Base-by-base conservation (phyloP, 1,140 invertebrate species). In the Helicoverpa armigera region DNA sequence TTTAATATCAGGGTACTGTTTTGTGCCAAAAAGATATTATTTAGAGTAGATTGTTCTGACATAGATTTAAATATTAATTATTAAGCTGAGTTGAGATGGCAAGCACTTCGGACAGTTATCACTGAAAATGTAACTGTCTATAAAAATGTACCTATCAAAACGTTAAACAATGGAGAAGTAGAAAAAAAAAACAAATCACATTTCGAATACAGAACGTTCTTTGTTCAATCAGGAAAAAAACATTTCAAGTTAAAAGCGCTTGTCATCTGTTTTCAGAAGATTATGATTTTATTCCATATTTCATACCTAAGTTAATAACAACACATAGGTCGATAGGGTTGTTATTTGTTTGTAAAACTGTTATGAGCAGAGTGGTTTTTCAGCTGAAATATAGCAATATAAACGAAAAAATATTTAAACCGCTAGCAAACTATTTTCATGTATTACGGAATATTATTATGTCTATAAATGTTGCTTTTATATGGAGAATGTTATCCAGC, bases 1-100 rank as follows among this genome's bases (percentile, higher is more conserved):
- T 65, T 48, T 50, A 50, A 50, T 70, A 74, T 43, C 72, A 74
- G 72, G 72, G 72, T 74, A 74, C 72, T 48, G 43, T 60, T 60
- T 60, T 74, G 72, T 74, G 72, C 72, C 72, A 74, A 74, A 73
- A 58, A 73, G 70, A 10, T 35, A 58, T 43, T 43, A 43, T 43
- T 43, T 56, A 50, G 43, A 67, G 54, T 58, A 74, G 72, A 53
- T 35, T 54, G 67, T 70, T 70, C 50, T 54, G 67, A 9, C 14
- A 70, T 70, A 70, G 50, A 14, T 29, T 31, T 70, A 65, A 13
- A n/a, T 43, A n/a, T 29, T 60, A 60, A 29, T n/a, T 43, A 14
- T 29, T 60, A 60, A 60, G 18, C 2, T 60, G 18, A 60, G 29
- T n/a, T 60, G 3, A 60, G 58, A 60, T 60, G 56, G n/a, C 56